phyloP scores from a whole-genome alignment of 1,140 invertebrate species.

The Bicyclus anynana region DNA sequence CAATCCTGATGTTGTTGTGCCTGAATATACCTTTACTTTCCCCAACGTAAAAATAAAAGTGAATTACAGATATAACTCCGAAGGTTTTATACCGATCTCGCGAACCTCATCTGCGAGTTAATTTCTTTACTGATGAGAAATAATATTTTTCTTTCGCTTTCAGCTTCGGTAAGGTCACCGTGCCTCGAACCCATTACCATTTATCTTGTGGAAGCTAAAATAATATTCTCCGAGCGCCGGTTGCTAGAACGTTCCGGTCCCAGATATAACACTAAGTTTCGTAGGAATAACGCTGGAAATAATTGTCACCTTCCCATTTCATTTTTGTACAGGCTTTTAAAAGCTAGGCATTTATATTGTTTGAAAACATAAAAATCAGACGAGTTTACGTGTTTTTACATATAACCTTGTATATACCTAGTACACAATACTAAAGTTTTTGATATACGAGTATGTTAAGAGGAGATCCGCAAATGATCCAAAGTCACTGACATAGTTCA shows the following conservation, averaged over 20 bases:
- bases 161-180: constrained; percentile 7
- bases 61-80: constrained; percentile 18
- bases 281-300: constrained; percentile 7
- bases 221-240: constrained; percentile 11
- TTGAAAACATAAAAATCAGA: too few species aligned
- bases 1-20: too few species aligned
- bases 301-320: constrained; percentile 8
- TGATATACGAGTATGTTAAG: too few species aligned
- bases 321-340: constrained; percentile 1
- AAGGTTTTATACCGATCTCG: constrained; percentile 10
- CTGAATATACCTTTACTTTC: constrained; percentile 13
- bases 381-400: too few species aligned
- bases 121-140: constrained; percentile 13
- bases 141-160: constrained; percentile 19
- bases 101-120: constrained; percentile 12
- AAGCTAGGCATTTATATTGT: background rate
- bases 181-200: constrained; percentile 18
- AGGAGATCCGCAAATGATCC: too few species aligned
- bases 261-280: constrained; percentile 15
- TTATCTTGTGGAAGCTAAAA: constrained; percentile 16
- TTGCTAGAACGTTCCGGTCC: constrained; percentile 9
- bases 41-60: constrained; percentile 19
- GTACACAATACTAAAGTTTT: too few species aligned
- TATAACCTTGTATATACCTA: too few species aligned
- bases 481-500: too few species aligned